Base-by-base conservation (phyloP, 2,888 invertebrate species). In the Scaptomyza reducta region DNA sequence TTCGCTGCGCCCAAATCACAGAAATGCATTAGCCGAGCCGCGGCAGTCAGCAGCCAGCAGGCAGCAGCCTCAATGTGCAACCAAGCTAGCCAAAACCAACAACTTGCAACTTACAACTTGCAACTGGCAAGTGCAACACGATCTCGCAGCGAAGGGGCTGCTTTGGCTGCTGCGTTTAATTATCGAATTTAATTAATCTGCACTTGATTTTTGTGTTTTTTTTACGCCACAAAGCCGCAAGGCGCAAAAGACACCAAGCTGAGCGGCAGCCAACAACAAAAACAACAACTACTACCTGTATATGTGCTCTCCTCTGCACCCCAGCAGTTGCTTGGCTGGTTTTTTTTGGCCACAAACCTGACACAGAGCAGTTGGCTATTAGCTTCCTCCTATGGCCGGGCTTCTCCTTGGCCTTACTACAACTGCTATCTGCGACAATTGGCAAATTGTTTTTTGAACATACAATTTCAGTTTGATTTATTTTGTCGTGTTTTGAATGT, bases 1-100 rank as follows among this genome's bases (percentile, higher is more conserved):
- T 88, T 89, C 70, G 81, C 74, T 87, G 82, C 84, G 87, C 87
- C 82, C 88, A 83, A 90, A 89, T 90, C 89, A 90, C 89, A 79
- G 80, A 79, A 74, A 77, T 84, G 87, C 88, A 89, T 86, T 88
- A 86, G 80, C 50, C 50, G 13, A 31, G 80, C 50, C 35, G 55
- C 65, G 41, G 53, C 49, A 1, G 7, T 49, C 55, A 11, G 54
- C 35, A 31, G 31, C 10, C 31, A 6, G 38, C 3, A 22, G 14
- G 38, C 38, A 35, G 33, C 74, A 74, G 68, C 74, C 88, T 86
- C 71, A 69, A 87, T 81, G 81, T 81, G 81, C 81, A 87, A 61
- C 72, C 71, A 87, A 87, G 78, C 85, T 69, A 22, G 55, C 55
- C 40, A 46, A 60, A 42, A 55, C 22, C 56, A 61, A 46, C 58